Evolutionary conservation across 2,113 vertebrate species (phyloP).

Genomic region (Kobus ellipsiprymnus): DNA sequence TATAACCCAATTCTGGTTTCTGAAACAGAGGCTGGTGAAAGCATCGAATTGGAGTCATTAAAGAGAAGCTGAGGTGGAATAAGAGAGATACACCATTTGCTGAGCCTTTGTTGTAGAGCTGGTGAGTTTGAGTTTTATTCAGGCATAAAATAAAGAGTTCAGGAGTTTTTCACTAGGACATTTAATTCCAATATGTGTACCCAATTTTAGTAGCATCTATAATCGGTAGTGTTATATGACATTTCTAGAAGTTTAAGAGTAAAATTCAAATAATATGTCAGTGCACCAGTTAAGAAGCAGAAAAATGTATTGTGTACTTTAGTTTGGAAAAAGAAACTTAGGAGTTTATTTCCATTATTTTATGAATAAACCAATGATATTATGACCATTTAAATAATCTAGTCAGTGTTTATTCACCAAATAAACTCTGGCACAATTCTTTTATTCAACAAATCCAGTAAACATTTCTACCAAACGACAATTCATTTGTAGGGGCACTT

Average conservation of each 20-base stretch:
- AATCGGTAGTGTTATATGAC: neutral
- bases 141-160: neutral
- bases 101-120: neutral
- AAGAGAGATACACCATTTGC: neutral
- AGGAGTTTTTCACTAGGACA: neutral
- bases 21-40: neutral
- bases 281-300: neutral
- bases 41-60: neutral
- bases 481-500: neutral
- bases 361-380: neutral
- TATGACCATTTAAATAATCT: neutral
- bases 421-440: neutral
- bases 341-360: neutral
- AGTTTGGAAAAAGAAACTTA: neutral
- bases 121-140: neutral
- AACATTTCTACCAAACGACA: neutral
- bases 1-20: neutral
- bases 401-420: neutral
- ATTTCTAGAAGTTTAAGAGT: neutral
- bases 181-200: neutral
- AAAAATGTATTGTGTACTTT: neutral
- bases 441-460: neutral
- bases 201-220: neutral
- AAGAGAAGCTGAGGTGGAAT: neutral
- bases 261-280: neutral